Evolutionary conservation across 2,797 vertebrate genomes (phyloP), one percentile per base, ranked within the genome.

Genomic region (Parotocinclus haroldoi): DNA sequence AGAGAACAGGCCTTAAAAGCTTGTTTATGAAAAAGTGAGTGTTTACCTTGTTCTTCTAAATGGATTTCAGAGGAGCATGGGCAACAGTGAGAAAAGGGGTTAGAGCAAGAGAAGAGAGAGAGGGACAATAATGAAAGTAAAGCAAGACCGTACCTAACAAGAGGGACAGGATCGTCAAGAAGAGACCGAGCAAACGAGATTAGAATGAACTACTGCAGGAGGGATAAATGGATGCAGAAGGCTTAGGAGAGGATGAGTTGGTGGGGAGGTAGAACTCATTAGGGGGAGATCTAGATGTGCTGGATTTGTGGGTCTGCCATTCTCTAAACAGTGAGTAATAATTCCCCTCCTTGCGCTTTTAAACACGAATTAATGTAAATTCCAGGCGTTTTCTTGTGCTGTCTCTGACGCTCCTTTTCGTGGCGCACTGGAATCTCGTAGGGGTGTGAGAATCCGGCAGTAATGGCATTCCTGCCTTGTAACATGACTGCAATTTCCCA

Each of bases 351-450:
- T 82, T 79, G 79, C 76, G 83, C 88, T 90, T 87, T 87, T 86
- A 88, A 86, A 85, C 78, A 79, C 84, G 82, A 87, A 86, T 87
- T 85, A 86, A 86, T 87, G 81, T 78, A 82, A 85, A 90, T 89
- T 89, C 83, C 88, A 80, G 81, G 70, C 82, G 77, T 85, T 85
- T 85, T 86, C 85, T 74, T 69, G 69, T 78, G 69, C 81, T 12
- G 75, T 73, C 79, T 83, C 81, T 77, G 83, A 89, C 42, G 82
- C 84, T 83, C 81, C 73, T 65, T 84, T 81, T 88, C 83, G 82
- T 81, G 75, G 78, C 51, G 53, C 11, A 40, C 75, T 83, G 89
- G 87, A 88, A 89, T 90, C 86, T 88, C 72, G 83, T 84, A 89
- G 86, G 87, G 86, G 88, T 89, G 87, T 79, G 82, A 85, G 86